Conservation (phyloP, 2,888 invertebrate species). For the Notodonta ziczac region DNA sequence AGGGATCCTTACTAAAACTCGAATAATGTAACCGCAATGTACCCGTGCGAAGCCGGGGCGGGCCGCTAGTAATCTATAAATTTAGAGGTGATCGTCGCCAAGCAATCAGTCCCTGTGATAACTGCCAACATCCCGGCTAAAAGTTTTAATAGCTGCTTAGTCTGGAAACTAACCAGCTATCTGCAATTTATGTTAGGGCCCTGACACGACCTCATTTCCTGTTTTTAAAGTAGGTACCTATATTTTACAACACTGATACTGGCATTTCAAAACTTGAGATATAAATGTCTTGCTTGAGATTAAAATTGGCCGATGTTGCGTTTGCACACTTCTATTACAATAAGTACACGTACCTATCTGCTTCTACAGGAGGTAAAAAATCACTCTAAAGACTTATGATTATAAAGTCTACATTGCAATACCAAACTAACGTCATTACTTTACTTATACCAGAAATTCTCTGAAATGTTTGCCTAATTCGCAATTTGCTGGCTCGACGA, state of each 20-base stretch:
- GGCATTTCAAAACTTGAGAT: too few species aligned
- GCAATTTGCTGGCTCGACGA: conserved; percentile 20
- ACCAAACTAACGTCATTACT: not conserved
- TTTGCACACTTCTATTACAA: too few species aligned
- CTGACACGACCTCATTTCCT: conserved; percentile 47
- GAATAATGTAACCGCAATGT: too few species aligned
- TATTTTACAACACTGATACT: conserved; percentile 22
- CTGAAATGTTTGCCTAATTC: conserved; percentile 27
- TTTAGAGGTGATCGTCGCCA: conserved; percentile 2
- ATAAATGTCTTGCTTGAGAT: too few species aligned
- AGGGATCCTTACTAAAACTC: too few species aligned
- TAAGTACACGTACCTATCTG: too few species aligned
- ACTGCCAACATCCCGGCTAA: conserved; percentile 37
- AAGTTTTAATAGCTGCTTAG: conserved; percentile 69
- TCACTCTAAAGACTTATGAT: too few species aligned
- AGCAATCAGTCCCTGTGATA: conserved; percentile 18
- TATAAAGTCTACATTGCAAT: too few species aligned
- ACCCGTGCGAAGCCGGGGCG: too few species aligned
- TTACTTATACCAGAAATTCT: not conserved
- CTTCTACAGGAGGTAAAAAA: too few species aligned
- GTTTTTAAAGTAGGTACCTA: conserved; percentile 37
- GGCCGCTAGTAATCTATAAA: too few species aligned
- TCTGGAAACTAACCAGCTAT: conserved; percentile 44
- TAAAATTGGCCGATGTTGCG: too few species aligned
- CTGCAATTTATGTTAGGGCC: conserved; percentile 26